Evolutionary conservation across 2,888 invertebrate species (phyloP), one percentile per base, ranked within the genome.

Genomic region (Eilema caniola): DNA sequence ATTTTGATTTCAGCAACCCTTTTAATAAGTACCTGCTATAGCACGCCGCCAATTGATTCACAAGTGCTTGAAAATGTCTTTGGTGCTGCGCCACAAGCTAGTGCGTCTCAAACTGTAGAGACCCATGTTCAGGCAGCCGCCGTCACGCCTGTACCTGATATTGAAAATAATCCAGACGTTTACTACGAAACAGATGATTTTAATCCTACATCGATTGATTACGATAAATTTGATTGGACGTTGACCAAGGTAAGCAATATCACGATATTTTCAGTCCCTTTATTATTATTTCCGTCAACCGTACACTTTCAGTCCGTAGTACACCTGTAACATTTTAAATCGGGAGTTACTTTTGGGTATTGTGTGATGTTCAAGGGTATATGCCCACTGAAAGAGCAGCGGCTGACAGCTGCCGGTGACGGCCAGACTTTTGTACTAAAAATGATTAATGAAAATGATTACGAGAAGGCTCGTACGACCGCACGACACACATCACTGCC

Each of bases 141-240:
- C 0, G 88, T 93, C 8, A 83, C 83, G 0, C 90, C 90, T 0
- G 47, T 63, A 0, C 87, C 89, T 0, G 65, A 67, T 0, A 88
- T 86, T 59, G 85, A 69, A 0, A 89, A 89, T 0, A 76, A 88
- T 1, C 83, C 88, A 0, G 87, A 88, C 82, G 90, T 91, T 71
- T 88, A 91, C 71, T 88, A 87, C 85, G 91, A 93, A 3, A 73
- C 74, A 0, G 90, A 92, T 33, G 77, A 83, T 7, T 93, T 87
- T 72, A 83, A 79, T 11, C 90, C 89, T 2, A 83, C 91, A 0
- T 68, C 82, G 0, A 79, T 86, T 3, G 92, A 94, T 69, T 95
- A 96, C 76, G 97, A 97, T 79, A 91, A 92, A 67, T 97, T 97
- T 84, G 97, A 97, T 72, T 97, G 97, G 97, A 95, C 95, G 66